Conservation (phyloP, 2,797 vertebrate genomes). For the Pseudotriccus pelzelni region DNA sequence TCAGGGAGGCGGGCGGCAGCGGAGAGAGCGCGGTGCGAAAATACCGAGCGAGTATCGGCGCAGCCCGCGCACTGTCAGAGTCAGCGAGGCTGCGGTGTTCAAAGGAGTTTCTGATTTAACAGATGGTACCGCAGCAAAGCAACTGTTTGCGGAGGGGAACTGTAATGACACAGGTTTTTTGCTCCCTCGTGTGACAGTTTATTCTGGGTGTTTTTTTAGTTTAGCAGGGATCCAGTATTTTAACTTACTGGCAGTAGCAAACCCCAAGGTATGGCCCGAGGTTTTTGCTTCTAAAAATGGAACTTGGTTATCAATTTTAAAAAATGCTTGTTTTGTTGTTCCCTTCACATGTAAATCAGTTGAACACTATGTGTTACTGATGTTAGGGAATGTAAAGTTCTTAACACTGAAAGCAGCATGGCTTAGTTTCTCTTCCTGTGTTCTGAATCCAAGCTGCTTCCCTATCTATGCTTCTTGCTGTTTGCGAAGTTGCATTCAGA, state of each 20-base stretch:
- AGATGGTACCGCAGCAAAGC: background rate
- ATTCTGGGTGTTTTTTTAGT: background rate
- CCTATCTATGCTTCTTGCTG: background rate
- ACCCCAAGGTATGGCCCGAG: background rate
- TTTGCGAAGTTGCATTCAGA: background rate
- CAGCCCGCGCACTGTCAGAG: background rate
- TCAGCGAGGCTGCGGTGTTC: background rate
- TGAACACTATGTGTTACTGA: background rate
- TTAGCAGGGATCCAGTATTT: background rate
- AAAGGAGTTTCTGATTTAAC: background rate
- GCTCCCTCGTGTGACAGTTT: background rate
- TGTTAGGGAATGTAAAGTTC: background rate
- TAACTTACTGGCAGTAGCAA: background rate
- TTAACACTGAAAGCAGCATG: fast-evolving
- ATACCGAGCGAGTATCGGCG: background rate
- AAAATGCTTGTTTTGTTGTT: background rate
- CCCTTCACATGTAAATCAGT: background rate
- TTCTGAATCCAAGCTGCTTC: background rate
- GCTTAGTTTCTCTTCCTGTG: background rate
- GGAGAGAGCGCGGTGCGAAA: background rate
- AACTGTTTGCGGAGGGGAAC: background rate
- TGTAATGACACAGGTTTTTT: background rate
- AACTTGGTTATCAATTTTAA: background rate
- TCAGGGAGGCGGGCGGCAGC: background rate
- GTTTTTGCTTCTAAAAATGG: background rate